Base-by-base conservation (phyloP, 2,113 vertebrate genomes). In the Sinocyclocheilus rhinocerous region DNA sequence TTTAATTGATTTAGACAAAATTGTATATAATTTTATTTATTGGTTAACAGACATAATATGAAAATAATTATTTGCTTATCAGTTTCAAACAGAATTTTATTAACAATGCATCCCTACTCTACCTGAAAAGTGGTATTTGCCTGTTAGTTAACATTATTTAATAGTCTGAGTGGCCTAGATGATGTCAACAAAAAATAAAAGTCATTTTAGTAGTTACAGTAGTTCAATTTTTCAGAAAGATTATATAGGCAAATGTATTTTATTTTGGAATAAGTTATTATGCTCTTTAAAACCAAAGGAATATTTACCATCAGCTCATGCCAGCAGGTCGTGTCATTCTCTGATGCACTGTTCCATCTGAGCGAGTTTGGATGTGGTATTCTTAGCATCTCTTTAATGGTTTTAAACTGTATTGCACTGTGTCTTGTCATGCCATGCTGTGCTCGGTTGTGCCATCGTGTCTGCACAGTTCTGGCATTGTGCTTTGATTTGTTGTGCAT, bases 401-500 rank as follows among this genome's bases (percentile, higher is more conserved):
- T 57, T 83, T 82, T 52, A 52, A 52, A 85, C 84, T 29, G 24
- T 52, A 36, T 36, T 61, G 83, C 20, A 24, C 36, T 33, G 26
- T 83, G 69, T 20, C 29, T 55, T 69, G 63, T 83, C 52, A 84
- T 39, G 48, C 52, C 55, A 39, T 70, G 48, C 36, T 57, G 29
- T 55, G 76, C 63, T 36, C 13, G 24, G 52, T 36, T 84, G 24
- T 65, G 57, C 15, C 52, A 79, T 29, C 26, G 8, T 78, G 26
- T 55, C 84, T 36, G 20, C 39, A 79, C 50, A 52, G 52, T 76
- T 76, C 48, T 63, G 83, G n/a, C 50, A 76, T 36, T 24, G 76
- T 70, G 76, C 76, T 78, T 78, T 78, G 75, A 72, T 73, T 73
- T 42, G 39, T 75, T 75, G 76, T 81, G 26, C 24, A 67, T 26